These are phyloP conservation scores for Archips xylosteana DNA, from an alignment of 2,888 invertebrate genomes.

Conservation along the genomic window DNA sequence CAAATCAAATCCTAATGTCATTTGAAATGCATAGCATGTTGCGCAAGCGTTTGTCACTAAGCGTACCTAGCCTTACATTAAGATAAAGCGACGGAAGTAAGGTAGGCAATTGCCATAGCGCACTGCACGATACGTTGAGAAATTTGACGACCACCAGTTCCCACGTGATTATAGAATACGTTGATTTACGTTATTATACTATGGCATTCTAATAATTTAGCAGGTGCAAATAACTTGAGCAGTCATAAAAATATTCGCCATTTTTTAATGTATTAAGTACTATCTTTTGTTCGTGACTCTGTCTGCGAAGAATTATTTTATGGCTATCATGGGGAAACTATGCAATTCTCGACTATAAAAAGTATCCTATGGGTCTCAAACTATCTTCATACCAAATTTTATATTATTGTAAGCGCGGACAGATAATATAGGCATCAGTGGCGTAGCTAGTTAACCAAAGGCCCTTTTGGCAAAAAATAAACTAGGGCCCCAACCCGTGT, in stretches of 20 bases:
- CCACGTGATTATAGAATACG: conserved; percentile 30
- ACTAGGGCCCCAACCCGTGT: no score
- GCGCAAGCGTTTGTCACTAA: not conserved
- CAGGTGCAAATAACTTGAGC: not conserved
- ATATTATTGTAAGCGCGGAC: no score
- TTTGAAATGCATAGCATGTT: not conserved
- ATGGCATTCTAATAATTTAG: not conserved
- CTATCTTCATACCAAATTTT: no score
- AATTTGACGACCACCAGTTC: conserved; percentile 32
- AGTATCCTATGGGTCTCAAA: no score
- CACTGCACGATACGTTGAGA: conserved; percentile 26
- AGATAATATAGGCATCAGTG: no score
- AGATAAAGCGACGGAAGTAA: conserved; percentile 20
- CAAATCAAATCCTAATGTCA: no score
- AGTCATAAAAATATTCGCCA: conserved; percentile 7
- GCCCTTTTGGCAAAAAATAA: no score
- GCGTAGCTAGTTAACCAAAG: no score
- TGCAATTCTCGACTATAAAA: no score
- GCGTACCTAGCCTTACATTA: not conserved
- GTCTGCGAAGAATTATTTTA: no score
- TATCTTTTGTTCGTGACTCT: no score
- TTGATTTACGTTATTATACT: not conserved
- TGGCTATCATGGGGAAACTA: no score
- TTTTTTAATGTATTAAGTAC: not conserved
- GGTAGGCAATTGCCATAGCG: conserved; percentile 20